Conservation (phyloP, 2,113 vertebrate genomes). For the Tupaia chinensis region DNA sequence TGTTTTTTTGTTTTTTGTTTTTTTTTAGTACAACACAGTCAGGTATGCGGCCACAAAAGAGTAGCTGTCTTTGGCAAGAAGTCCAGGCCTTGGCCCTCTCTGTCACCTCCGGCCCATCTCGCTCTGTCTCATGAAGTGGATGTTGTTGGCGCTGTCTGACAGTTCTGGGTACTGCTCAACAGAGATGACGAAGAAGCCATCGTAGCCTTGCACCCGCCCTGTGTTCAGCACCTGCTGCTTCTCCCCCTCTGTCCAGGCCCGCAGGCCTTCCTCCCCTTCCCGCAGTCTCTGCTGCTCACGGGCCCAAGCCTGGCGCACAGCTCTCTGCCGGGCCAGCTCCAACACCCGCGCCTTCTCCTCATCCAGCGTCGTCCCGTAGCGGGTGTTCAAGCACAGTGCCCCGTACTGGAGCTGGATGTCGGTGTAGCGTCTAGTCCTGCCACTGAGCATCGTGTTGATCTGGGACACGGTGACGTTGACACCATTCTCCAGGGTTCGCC, state of each 20-base stretch:
- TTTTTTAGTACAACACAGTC: conserved; percentile 91
- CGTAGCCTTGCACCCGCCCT: conserved; percentile 96
- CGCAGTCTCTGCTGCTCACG: conserved; percentile 95
- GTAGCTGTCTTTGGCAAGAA: conserved; percentile 99
- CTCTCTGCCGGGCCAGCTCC: conserved; percentile 95
- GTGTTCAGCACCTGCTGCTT: conserved; percentile 95
- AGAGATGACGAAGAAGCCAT: conserved; percentile 96
- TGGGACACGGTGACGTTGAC: conserved; percentile 98
- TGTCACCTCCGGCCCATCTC: conserved; percentile 99
- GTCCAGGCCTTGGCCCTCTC: conserved; percentile 89
- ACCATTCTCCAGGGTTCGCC: conserved; percentile 96
- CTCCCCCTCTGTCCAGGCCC: conserved; percentile 97
- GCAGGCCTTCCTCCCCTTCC: conserved; percentile 96
- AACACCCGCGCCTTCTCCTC: conserved; percentile 96
- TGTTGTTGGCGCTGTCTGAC: conserved; percentile 97
- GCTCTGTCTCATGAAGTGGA: conserved; percentile 99
- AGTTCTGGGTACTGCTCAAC: conserved; percentile 99
- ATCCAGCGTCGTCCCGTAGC: conserved; percentile 95
- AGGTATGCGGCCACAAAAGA: conserved; percentile 94
- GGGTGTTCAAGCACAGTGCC: conserved; percentile 93
- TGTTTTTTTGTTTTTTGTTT: background rate
- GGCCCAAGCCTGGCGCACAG: conserved; percentile 93
- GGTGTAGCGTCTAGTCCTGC: conserved; percentile 97
- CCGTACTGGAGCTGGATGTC: conserved; percentile 95
- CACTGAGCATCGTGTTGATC: conserved; percentile 94